A percentile compares a stretch with the other conserved stretches of the same genome.
Conservation (phyloP, 2,113 vertebrate species). For the Phrynocephalus versicolor region DNA sequence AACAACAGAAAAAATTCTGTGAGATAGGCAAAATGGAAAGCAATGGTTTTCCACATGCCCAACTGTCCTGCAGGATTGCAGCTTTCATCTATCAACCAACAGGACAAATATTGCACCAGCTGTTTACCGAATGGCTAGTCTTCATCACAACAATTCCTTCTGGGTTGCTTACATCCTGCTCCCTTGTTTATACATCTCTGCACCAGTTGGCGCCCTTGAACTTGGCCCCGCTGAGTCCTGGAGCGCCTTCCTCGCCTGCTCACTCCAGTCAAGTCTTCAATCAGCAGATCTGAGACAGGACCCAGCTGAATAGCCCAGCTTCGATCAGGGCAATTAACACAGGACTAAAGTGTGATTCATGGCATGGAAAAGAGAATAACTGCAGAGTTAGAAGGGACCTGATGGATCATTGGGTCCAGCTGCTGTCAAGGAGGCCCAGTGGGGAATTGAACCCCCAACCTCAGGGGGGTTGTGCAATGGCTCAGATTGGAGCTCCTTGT, state of each 20-base stretch:
- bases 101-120: conserved; percentile 74
- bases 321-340: conserved; percentile 71
- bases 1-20: no score
- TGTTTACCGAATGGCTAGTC: conserved; percentile 77
- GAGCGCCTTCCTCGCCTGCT: conserved; percentile 45
- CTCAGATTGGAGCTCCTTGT: no score
- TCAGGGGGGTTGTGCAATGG: no score
- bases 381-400: no score
- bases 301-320: conserved; percentile 65
- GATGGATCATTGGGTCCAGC: no score
- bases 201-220: conserved; percentile 82
- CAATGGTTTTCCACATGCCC: no score
- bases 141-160: conserved; percentile 79
- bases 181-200: conserved; percentile 78
- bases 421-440: no score
- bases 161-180: conserved; percentile 82
- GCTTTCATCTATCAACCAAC: conserved; percentile 81
- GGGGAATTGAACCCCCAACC: no score
- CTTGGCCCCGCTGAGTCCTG: conserved; percentile 71
- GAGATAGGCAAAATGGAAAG: not conserved
- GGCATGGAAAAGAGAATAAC: conserved; percentile 53
- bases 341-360: conserved; percentile 61
- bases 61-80: no score
- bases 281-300: conserved; percentile 69
- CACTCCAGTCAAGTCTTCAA: conserved; percentile 58